A percentile compares a stretch with the other conserved stretches of the same genome.
Evolutionary conservation across 2,888 invertebrate species (phyloP).

Genomic region (Ennomos erosarius): DNA sequence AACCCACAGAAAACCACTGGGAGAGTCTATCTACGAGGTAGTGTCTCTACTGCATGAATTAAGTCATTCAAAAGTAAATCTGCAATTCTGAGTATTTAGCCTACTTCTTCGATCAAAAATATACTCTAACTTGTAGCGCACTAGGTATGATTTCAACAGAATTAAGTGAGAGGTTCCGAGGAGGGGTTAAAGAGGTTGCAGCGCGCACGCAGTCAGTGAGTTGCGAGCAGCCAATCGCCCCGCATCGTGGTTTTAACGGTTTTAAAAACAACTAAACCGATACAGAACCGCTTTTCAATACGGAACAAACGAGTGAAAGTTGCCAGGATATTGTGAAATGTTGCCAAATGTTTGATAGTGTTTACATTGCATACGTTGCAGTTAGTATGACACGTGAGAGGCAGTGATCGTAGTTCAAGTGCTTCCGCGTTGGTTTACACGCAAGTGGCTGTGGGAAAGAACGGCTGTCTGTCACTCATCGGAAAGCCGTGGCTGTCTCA

Average conservation of each 20-base stretch:
- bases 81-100: neutral
- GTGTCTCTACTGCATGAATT: neutral
- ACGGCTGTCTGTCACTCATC: constrained; percentile 36
- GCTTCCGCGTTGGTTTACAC: constrained; percentile 32
- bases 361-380: constrained; percentile 40
- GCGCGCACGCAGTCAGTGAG: constrained; percentile 65
- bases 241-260: constrained; percentile 47
- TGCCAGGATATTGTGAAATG: constrained; percentile 58
- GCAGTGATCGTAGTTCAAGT: constrained; percentile 26
- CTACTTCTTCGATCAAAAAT: constrained; percentile 1
- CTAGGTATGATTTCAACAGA: neutral
- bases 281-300: constrained; percentile 60
- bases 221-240: constrained; percentile 50
- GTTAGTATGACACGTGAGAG: constrained; percentile 22
- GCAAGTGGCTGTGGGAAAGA: constrained; percentile 22
- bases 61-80: constrained; percentile 3
- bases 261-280: constrained; percentile 35
- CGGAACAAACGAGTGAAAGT: constrained; percentile 66
- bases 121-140: neutral
- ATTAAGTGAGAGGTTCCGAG: constrained; percentile 29
- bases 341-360: constrained; percentile 42
- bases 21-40: too few species aligned
- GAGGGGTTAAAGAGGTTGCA: constrained; percentile 64
- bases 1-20: too few species aligned
- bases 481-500: constrained; percentile 24